Percentiles rank a stretch among this genome's conserved stretches.
phyloP scores from a whole-genome alignment of 2,113 vertebrate genomes.

The Semnopithecus entellus region DNA sequence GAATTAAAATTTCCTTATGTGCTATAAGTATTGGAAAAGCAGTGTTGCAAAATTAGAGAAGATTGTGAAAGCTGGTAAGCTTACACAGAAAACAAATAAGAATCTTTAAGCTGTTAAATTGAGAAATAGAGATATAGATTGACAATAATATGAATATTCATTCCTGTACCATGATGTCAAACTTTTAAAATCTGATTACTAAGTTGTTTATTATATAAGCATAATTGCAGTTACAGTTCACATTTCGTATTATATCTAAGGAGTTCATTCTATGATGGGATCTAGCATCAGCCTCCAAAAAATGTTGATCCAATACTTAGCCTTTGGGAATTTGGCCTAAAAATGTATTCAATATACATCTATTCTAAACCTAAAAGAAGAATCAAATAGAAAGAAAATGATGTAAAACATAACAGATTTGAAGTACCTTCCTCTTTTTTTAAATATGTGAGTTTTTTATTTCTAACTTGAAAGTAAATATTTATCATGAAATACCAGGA shows the following conservation, averaged over 20 bases:
- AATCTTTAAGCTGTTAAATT: constrained; percentile 2
- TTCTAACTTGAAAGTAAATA: constrained; percentile 42
- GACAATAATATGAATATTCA: neutral
- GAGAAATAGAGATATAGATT: neutral
- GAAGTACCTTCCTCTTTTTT: constrained; percentile 22
- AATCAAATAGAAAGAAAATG: neutral
- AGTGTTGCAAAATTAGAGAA: neutral
- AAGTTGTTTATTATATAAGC: neutral
- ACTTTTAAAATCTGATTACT: neutral
- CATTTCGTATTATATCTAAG: neutral
- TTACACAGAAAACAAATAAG: neutral
- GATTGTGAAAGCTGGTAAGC: neutral
- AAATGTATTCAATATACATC: neutral
- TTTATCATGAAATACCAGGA: neutral
- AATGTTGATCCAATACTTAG: neutral
- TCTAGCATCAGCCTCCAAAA: constrained; percentile 22
- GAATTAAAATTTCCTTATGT: neutral
- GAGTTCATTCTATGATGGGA: neutral
- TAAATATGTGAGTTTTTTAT: constrained; percentile 7
- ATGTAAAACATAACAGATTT: neutral
- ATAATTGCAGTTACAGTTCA: neutral
- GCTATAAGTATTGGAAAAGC: neutral
- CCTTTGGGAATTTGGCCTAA: neutral
- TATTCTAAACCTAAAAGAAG: constrained; percentile 6
- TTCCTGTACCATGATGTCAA: neutral